Base-by-base conservation (phyloP, 2,888 invertebrate genomes). In the Isoperla grammatica region DNA sequence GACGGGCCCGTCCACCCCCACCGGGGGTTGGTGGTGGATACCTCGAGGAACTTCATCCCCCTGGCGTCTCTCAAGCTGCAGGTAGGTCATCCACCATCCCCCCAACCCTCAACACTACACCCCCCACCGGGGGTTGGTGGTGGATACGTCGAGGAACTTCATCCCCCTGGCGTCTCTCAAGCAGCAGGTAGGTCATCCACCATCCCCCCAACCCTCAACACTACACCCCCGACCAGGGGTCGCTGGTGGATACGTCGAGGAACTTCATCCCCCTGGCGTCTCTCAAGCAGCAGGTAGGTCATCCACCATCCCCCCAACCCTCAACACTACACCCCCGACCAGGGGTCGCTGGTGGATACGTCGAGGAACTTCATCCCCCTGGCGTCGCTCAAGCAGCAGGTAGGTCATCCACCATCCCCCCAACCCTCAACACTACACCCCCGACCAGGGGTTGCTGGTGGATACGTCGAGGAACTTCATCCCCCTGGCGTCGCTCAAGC, bases 391-490 rank as follows among this genome's bases (percentile, higher is more conserved):
- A 80, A 83, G 67, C 81, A 80, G 65, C 57, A 57, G 42, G 19
- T 53, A 12, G 29, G 15, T 42, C n/a, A 20, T n/a, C n/a, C n/a
- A n/a, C n/a, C n/a, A n/a, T n/a, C n/a, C n/a, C n/a, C n/a, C n/a
- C n/a, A n/a, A n/a, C n/a, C n/a, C n/a, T n/a, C n/a, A n/a, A n/a
- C n/a, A n/a, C n/a, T n/a, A n/a, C n/a, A n/a, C n/a, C 75, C 78
- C 81, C 0, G 90, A 95, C 71, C 82, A 97, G 65, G 97, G 97
- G 1, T 71, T 97, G 2, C 79, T 95, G 58, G 72, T 98, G 45
- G 98, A 98, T 71, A 88, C 93, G 0, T 85, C 93, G 0, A 81
- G 97, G 61, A 94, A 97, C 74, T 98, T 85, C 71, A 78, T 96
- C 20, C 85, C 90, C 0, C 73, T 92, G 64, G 73, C 72, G 12